Base-by-base conservation (phyloP, 2,113 vertebrate species). In the Accipiter cooperii region DNA sequence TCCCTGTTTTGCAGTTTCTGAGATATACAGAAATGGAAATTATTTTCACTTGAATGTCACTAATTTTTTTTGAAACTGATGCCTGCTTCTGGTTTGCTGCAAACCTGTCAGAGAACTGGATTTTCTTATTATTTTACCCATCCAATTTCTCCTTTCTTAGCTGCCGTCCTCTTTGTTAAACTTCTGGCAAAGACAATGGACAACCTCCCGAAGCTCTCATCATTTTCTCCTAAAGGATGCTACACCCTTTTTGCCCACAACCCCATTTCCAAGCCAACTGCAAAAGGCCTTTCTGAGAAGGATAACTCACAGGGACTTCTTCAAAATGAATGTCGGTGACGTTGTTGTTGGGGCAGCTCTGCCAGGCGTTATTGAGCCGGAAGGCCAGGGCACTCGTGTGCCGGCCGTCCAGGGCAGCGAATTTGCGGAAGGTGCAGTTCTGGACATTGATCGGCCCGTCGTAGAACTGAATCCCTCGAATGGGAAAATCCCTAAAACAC, bases 331-430 rank as follows among this genome's bases (percentile, higher is more conserved):
- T 98, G 91, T 93, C 82, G 0, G 98, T 98, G 95, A 99, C 98
- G 3, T 99, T 99, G 96, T 99, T 99, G 93, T 99, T 99, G 61
- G 99, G 99, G 88, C 99, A 99, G 97, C 99, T 99, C 98, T 99
- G 99, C 99, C 99, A 99, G 7, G 99, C 99, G 13, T 99, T 99
- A 97, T 99, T 99, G 70, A 99, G 98, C 17, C 99, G 98, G 98
- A 99, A 99, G n/a, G 99, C 99, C 49, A 99, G 98, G 18, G 99
- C 99, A 0, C 99, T 99, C 24, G 99, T 99, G 97, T 99, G 99
- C 6, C 99, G 98, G 28, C 99, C 99, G 0, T 99, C 98, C 87
- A 99, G 97, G 3, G 99, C 99, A 0, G 96, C 97, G 9, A 99
- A 99, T 93, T 99, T 99, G 25, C 99, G 98, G 97, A 99, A 99